Evolutionary conservation across 1,140 invertebrate species (phyloP).

Genomic region (Diprion similis): DNA sequence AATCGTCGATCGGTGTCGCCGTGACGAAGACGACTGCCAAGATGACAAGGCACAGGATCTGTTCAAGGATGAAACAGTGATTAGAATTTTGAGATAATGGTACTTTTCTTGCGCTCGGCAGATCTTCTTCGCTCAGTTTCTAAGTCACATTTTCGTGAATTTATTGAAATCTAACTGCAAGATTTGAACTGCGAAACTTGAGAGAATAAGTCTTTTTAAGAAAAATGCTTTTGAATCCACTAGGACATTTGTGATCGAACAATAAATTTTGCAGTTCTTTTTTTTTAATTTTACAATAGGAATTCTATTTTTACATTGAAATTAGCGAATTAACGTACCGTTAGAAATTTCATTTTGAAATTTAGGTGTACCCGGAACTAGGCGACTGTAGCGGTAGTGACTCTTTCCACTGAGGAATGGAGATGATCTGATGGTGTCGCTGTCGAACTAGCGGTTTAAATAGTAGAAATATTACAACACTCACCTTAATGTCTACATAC

Average conservation of each 20-base stretch:
- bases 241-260: too few species aligned
- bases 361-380: background rate
- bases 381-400: background rate
- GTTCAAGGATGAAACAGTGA: background rate
- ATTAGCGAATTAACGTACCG: background rate
- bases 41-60: constrained; percentile 6
- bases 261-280: too few species aligned
- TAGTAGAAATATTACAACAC: background rate
- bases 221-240: too few species aligned
- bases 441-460: background rate
- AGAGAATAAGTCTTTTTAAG: too few species aligned
- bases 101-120: background rate
- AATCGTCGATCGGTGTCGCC: constrained; percentile 2
- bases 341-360: background rate
- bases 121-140: too few species aligned
- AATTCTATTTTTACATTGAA: too few species aligned
- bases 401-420: background rate
- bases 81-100: background rate
- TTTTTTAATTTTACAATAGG: too few species aligned
- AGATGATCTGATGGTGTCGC: background rate
- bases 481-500: background rate
- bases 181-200: too few species aligned
- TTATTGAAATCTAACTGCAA: too few species aligned
- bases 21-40: background rate
- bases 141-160: too few species aligned